Evolutionary conservation across 2,888 invertebrate species (phyloP), one percentile per base, ranked within the genome.

Genomic region (Drosophila rubida): DNA sequence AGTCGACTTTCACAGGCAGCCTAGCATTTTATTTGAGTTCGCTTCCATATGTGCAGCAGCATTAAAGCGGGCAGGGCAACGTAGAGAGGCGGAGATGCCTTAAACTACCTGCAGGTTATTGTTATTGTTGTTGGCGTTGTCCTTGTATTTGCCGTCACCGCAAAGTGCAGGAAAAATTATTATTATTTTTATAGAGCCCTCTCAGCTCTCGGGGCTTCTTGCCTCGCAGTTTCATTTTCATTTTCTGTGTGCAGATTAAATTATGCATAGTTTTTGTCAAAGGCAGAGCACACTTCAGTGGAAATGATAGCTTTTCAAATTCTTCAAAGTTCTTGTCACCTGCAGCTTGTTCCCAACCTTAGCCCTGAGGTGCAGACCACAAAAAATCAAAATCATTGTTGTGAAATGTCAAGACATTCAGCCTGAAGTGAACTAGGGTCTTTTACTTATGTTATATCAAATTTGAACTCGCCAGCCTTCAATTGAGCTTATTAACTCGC

Each of bases 161-260:
- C 59, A 61, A 75, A 61, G 58, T 61, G 41, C 48, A 44, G 54
- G 48, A 61, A 63, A 64, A 61, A 59, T 42, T 53, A 25, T 44
- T 23, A 54, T 44, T 53, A 42, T 30, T 30, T 53, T 53, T 8
- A 41, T 19, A 32, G 30, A 9, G 11, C 16, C 11, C 27, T 23
- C 14, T 45, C 16, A 7, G 50, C 27, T 41, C 4, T n/a, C 25
- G 7, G 8, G 7, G 19, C 27, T 27, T 19, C 25, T 37, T 53
- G 30, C 11, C n/a, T 13, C 19, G 6, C n/a, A 30, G 9, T 41
- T 41, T 49, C 13, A 27, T 16, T 7, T 35, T 54, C 6, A 3
- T 39, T 19, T 9, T 8, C 27, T n/a, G 32, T 8, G 4, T 11
- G n/a, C 13, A 53, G 30, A 51, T 49, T 67, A n/a, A 53, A 35